phyloP scores from a whole-genome alignment of 2,797 vertebrate genomes.

The Squalus acanthias region DNA sequence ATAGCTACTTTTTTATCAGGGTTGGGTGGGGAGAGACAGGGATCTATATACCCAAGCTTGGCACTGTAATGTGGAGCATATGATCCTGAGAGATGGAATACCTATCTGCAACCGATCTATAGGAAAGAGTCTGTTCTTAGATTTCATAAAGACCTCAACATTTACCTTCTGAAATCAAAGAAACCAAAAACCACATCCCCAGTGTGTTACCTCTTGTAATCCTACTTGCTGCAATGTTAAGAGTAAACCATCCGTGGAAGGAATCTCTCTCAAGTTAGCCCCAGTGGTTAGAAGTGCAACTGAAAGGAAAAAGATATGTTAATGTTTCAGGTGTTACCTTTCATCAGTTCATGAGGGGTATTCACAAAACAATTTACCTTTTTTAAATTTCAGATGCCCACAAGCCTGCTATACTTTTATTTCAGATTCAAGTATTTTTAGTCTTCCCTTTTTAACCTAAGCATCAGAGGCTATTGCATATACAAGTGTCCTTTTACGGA shows the following conservation, averaged over 20 bases:
- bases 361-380: background rate
- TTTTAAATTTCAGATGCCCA: background rate
- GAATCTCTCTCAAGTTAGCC: background rate
- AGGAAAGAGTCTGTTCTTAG: background rate
- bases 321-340: background rate
- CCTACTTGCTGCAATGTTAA: background rate
- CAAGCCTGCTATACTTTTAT: background rate
- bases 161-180: background rate
- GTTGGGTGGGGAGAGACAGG: too few species aligned
- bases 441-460: background rate
- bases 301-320: background rate
- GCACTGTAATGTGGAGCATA: background rate
- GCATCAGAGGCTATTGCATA: background rate
- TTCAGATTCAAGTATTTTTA: background rate
- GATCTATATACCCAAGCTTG: background rate
- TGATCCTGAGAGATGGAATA: background rate
- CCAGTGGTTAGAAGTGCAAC: background rate
- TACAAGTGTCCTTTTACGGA: background rate
- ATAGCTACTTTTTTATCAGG: background rate
- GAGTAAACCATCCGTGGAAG: background rate
- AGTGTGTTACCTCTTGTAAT: background rate
- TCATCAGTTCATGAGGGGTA: background rate
- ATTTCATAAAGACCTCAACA: background rate
- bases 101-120: background rate
- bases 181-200: background rate